Evolutionary conservation across 2,113 vertebrate species (phyloP), one percentile per base, ranked within the genome.

Genomic region (Scomber japonicus): DNA sequence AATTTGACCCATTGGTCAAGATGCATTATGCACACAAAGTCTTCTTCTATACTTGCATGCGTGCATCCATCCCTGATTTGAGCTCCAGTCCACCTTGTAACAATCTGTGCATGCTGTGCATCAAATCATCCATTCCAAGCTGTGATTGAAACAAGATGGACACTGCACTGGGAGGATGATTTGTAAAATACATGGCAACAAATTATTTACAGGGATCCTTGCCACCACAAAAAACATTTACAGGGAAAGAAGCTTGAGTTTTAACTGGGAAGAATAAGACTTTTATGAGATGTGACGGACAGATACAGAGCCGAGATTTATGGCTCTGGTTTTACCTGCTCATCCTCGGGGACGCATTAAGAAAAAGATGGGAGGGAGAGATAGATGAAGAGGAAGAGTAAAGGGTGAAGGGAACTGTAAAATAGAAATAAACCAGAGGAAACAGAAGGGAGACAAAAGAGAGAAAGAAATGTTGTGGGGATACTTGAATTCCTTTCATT

Each of bases 231-330:
- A 69, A 40, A 40, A 50, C 40, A 62, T 88, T 85, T 72, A 66
- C 67, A 4, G 55, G 61, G 63, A 56, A n/a, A 78, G 49, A 24
- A 78, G 53, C 30, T 53, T 0, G n/a, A 76, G 50, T 27, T 75
- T 88, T 90, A 73, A 83, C 65, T 70, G 69, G 57, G 57, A 80
- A 1, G 6, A 75, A 75, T 77, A 63, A 61, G 63, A 61, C 63
- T 90, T 92, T 92, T 91, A 91, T 84, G 59, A 72, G 86, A 89
- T 54, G 71, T 60, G 80, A 89, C 87, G 87, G 89, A 90, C 85
- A 78, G 90, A 89, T 61, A 59, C 80, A 59, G 49, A 55, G 65
- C 55, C 48, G 65, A 64, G 83, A 89, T 89, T 93, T 92, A 91
- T 1, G 14, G 51, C 73, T 63, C 51, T 76, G 82, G 77, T 56